These are phyloP conservation scores for Ophion ellenae DNA, from an alignment of 2,888 invertebrate species.

Conservation along the genomic window DNA sequence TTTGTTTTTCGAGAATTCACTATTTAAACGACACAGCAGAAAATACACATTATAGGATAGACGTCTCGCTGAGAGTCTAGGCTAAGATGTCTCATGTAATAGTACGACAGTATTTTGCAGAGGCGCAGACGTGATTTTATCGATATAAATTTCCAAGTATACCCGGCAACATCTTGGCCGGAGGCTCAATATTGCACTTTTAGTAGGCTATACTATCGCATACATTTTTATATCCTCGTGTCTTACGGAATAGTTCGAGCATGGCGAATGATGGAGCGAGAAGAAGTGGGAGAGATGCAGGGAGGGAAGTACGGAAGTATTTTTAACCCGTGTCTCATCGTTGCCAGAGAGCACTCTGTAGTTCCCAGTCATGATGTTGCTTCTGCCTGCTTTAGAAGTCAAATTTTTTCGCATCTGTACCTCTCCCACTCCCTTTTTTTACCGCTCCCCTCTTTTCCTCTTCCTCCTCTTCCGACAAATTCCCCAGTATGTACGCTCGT, in stretches of 20 bases:
- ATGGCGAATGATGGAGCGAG: slow-evolving; percentile 1
- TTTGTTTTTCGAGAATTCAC: background rate
- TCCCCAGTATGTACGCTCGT: slow-evolving; percentile 41
- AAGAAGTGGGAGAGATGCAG: background rate
- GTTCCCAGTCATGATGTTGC: slow-evolving; percentile 58
- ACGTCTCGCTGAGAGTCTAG: background rate
- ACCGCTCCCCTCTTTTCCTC: background rate
- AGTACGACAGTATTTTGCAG: background rate
- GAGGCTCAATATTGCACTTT: slow-evolving; percentile 57
- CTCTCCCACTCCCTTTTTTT: slow-evolving; percentile 23
- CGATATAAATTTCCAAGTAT: slow-evolving; percentile 56
- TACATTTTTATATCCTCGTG: slow-evolving; percentile 52
- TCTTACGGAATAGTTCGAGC: slow-evolving; percentile 49
- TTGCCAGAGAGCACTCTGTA: slow-evolving; percentile 32
- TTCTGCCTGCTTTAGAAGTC: slow-evolving; percentile 63
- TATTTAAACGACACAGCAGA: background rate
- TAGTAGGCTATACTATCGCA: slow-evolving; percentile 47
- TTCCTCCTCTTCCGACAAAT: slow-evolving; percentile 8
- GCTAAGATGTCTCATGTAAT: background rate
- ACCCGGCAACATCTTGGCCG: slow-evolving; percentile 51
- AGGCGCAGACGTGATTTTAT: slow-evolving; percentile 37
- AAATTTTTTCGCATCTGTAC: slow-evolving; percentile 60
- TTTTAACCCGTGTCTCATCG: slow-evolving; percentile 47
- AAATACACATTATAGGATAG: background rate
- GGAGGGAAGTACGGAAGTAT: background rate